Base-by-base conservation (phyloP, 2,888 invertebrate genomes). In the Drosophila gaucha region DNA sequence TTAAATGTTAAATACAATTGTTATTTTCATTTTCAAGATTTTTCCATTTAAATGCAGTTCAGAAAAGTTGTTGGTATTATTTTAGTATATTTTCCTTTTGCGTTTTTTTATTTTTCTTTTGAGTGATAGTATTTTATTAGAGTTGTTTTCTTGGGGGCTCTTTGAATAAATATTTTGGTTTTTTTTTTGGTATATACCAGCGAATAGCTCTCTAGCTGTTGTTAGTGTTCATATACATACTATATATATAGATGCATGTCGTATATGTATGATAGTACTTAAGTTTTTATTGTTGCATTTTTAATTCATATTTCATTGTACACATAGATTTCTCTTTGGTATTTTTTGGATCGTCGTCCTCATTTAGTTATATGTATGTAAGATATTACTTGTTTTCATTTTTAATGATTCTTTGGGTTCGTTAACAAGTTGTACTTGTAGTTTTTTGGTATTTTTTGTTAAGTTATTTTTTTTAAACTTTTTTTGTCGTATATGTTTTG, bases 41-140 rank as follows among this genome's bases (percentile, higher is more conserved):
- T n/a, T 71, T 68, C 57, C 62, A 69, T 86, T 80, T 85, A 84
- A 84, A 84, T 84, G 84, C 84, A 84, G 87, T 87, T 84, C 83
- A 85, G 86, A 87, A 85, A 87, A 77, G 56, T 76, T n/a, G 83
- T 58, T 47, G 31, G 44, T 67, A 22, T 59, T 36, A 28, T 28
- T 58, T 46, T 67, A 47, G 26, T 68, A 47, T 54, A 33, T 44
- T 47, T 41, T 59, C 58, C 52, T 22, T 54, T 62, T 38, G 38
- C 35, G 14, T 60, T 58, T 47, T 52, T 50, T 65, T 49, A 20
- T 43, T 39, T 36, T 38, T 51, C 22, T 14, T 24, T 31, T n/a
- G n/a, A n/a, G n/a, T n/a, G n/a, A n/a, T n/a, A 35, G 20, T 54
- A 38, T 46, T 60, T 59, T 55, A 16, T 44, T 9, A 2, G n/a